Evolutionary conservation across 2,888 invertebrate genomes (phyloP).

Genomic region (Phanerotoma sp.): DNA sequence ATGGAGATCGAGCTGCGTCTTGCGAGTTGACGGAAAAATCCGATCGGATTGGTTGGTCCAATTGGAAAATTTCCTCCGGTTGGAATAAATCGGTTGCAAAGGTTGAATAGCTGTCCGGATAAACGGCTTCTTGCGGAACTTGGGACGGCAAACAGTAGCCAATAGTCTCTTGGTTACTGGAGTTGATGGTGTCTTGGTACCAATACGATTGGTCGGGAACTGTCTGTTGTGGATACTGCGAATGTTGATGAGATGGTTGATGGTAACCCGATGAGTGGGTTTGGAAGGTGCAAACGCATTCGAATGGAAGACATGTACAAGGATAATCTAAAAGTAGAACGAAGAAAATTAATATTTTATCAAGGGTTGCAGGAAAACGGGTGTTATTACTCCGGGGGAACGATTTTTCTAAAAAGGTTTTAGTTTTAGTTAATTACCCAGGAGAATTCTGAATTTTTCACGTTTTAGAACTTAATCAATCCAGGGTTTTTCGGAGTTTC

Average conservation of each 20-base stretch:
- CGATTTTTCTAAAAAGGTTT: no score
- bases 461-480: no score
- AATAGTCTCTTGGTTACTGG: conserved; percentile 55
- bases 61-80: conserved; percentile 76
- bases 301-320: conserved; percentile 75
- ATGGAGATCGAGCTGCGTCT: conserved; percentile 63
- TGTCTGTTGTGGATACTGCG: conserved; percentile 39
- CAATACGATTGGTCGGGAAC: conserved; percentile 48
- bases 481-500: no score
- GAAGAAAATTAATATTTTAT: conserved; percentile 8
- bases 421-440: no score
- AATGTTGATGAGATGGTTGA: conserved; percentile 38
- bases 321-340: conserved; percentile 61
- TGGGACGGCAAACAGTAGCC: conserved; percentile 54
- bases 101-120: conserved; percentile 61
- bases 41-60: conserved; percentile 71
- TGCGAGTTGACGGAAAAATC: conserved; percentile 61
- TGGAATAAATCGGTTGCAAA: conserved; percentile 71
- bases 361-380: no score
- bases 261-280: conserved; percentile 40
- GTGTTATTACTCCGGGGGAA: no score
- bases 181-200: conserved; percentile 53
- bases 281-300: conserved; percentile 67
- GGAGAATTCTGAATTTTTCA: no score
- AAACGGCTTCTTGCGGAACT: conserved; percentile 51